Base-by-base conservation (phyloP, 2,888 invertebrate species). In the Catonia carolina region DNA sequence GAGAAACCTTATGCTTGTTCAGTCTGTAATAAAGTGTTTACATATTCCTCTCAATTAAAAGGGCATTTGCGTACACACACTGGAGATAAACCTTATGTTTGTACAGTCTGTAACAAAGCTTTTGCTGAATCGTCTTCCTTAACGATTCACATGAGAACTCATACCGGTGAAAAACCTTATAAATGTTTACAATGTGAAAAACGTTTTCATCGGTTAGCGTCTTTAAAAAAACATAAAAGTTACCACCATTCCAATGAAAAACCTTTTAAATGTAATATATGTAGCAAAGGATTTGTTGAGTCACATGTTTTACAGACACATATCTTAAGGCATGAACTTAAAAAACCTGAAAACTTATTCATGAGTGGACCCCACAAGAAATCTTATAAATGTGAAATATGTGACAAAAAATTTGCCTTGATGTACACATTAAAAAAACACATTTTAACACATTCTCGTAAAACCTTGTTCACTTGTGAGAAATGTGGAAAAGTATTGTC, bases 271-370 rank as follows among this genome's bases (percentile, higher is more conserved):
- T 81, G 81, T 66, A 74, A 76, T 2, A 78, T 77, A 0, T 81
- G 81, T 62, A 79, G 80, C 1, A 81, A 81, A 69, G 80, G 80
- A 12, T 81, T 81, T n/a, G n/a, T n/a, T n/a, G n/a, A n/a, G n/a
- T n/a, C n/a, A n/a, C n/a, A n/a, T n/a, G n/a, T n/a, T n/a, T n/a
- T n/a, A n/a, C n/a, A n/a, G n/a, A n/a, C n/a, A n/a, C n/a, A n/a
- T n/a, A n/a, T n/a, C n/a, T n/a, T n/a, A n/a, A n/a, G n/a, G n/a
- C n/a, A n/a, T n/a, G n/a, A n/a, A n/a, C n/a, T n/a, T n/a, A n/a
- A n/a, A n/a, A n/a, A n/a, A n/a, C n/a, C n/a, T n/a, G n/a, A n/a
- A n/a, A n/a, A n/a, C n/a, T n/a, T n/a, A n/a, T n/a, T n/a, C n/a
- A n/a, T n/a, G n/a, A n/a, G n/a, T n/a, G n/a, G n/a, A n/a, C n/a